phyloP scores from a whole-genome alignment of 2,797 vertebrate genomes.

The Holocentrus rufus region DNA sequence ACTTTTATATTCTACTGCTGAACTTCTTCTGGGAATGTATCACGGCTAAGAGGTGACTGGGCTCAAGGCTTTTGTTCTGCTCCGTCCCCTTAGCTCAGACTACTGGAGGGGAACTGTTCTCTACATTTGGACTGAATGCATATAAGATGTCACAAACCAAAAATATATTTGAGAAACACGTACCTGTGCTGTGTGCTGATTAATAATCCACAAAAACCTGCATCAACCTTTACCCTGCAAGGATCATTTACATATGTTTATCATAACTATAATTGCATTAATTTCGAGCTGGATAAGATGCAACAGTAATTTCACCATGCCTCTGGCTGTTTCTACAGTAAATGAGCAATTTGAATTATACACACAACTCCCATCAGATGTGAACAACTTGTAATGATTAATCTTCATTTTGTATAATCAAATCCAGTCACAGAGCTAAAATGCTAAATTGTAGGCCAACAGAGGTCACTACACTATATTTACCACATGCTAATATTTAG shows the following conservation, averaged over 20 bases:
- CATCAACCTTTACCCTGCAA: constrained; percentile 10
- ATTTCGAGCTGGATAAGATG: not conserved
- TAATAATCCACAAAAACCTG: constrained; percentile 21
- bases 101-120: constrained; percentile 63
- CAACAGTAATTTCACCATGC: not conserved
- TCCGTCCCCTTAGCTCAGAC: constrained; percentile 23
- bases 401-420: too few relatives aligned
- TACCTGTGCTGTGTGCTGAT: constrained; percentile 53
- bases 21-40: constrained; percentile 71
- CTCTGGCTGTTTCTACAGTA: not conserved
- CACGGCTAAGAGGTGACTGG: constrained; percentile 43
- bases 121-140: constrained; percentile 76
- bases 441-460: too few relatives aligned
- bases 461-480: too few relatives aligned
- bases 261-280: not conserved
- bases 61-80: constrained; percentile 43
- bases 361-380: too few relatives aligned
- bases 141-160: constrained; percentile 82
- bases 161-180: constrained; percentile 81
- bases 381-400: too few relatives aligned
- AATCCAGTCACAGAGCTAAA: too few relatives aligned
- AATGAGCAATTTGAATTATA: not conserved
- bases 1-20: constrained; percentile 73
- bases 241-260: constrained; percentile 8
- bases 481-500: too few relatives aligned